Conservation (phyloP, 2,113 vertebrate genomes). For the Sciurus niger region DNA sequence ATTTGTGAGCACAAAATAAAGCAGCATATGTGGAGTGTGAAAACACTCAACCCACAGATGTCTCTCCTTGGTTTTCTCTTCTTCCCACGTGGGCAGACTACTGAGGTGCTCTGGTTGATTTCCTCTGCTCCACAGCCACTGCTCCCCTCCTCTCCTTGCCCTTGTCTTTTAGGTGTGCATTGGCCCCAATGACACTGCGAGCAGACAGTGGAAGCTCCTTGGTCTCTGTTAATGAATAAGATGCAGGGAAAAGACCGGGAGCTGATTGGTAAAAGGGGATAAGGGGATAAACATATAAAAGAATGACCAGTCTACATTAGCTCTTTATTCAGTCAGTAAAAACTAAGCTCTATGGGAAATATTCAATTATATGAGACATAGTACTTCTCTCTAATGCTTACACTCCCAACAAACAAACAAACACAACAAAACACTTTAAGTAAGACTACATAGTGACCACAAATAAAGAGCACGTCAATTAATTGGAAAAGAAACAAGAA, state of each 20-base stretch:
- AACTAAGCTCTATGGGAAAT: neutral
- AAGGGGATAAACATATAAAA: neutral
- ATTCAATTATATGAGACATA: neutral
- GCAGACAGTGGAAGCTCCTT: neutral
- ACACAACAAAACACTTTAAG: neutral
- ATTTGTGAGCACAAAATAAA: neutral
- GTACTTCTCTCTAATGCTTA: neutral
- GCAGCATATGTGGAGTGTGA: fast-evolving
- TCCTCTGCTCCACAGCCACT: neutral
- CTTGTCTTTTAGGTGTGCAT: neutral
- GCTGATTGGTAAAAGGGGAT: neutral
- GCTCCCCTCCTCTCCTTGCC: neutral
- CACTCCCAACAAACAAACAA: no score
- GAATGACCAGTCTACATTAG: neutral
- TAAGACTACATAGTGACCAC: neutral
- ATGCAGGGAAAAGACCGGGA: neutral
- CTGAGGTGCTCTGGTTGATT: neutral
- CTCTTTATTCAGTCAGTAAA: neutral
- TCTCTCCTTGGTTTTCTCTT: neutral
- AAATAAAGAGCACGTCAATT: neutral
- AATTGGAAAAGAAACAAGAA: neutral
- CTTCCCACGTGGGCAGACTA: neutral
- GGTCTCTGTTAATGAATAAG: neutral
- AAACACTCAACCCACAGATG: neutral
- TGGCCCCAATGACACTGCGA: neutral